phyloP scores from a whole-genome alignment of 1,140 invertebrate genomes.

The Polypedilum vanderplanki region DNA sequence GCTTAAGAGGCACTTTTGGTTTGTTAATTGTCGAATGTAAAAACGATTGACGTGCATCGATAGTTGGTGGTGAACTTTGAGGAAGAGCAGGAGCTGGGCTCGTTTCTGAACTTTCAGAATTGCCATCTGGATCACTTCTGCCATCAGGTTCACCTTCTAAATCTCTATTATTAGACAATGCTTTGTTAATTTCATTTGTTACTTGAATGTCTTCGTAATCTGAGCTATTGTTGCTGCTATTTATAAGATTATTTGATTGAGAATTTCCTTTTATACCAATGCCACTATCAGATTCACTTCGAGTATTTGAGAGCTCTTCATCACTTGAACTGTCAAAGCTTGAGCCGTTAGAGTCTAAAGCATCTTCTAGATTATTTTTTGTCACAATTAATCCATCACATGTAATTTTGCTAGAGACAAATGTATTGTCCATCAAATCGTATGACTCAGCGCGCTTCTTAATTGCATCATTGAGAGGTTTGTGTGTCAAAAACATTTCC shows the following conservation, averaged over 20 bases:
- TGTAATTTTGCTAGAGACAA: conserved; percentile 45
- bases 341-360: conserved; percentile 42
- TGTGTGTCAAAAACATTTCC: conserved; percentile 42
- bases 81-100: conserved; percentile 55
- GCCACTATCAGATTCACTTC: conserved; percentile 44
- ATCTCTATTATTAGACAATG: conserved; percentile 53
- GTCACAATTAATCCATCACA: conserved; percentile 42
- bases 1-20: conserved; percentile 58
- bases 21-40: conserved; percentile 58
- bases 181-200: conserved; percentile 37
- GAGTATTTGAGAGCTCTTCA: conserved; percentile 40
- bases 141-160: conserved; percentile 73
- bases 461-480: conserved; percentile 32
- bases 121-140: conserved; percentile 65
- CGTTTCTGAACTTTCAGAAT: conserved; percentile 50
- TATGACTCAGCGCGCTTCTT: conserved; percentile 39
- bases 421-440: conserved; percentile 42
- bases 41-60: conserved; percentile 61
- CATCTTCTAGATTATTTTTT: conserved; percentile 41
- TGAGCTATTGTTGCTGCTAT: conserved; percentile 42
- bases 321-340: conserved; percentile 44
- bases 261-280: conserved; percentile 41
- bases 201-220: conserved; percentile 44
- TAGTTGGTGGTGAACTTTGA: conserved; percentile 52
- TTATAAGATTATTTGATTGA: conserved; percentile 35